Evolutionary conservation across 2,797 vertebrate species (phyloP).

Genomic region (Enteromius radiatus): DNA sequence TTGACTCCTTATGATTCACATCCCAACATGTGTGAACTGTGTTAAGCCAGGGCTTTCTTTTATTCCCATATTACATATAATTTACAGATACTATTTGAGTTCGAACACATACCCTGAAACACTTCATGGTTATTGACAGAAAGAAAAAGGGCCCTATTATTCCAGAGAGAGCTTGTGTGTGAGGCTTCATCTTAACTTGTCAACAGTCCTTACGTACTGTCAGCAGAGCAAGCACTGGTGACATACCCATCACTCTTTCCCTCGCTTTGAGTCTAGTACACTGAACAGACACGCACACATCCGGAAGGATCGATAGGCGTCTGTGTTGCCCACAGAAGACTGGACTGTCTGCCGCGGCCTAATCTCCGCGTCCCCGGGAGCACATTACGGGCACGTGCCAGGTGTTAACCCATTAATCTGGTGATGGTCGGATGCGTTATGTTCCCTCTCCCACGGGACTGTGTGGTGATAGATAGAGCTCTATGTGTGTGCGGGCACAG

Average conservation of each 20-base stretch:
- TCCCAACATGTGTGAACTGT: neutral
- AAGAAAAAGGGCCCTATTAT: slow-evolving; percentile 63
- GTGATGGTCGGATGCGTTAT: slow-evolving; percentile 49
- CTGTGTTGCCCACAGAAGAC: slow-evolving; percentile 53
- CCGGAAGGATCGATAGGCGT: slow-evolving; percentile 58
- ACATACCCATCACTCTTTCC: slow-evolving; percentile 64
- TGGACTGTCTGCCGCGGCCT: slow-evolving; percentile 53
- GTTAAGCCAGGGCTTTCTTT: neutral
- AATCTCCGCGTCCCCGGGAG: slow-evolving; percentile 59
- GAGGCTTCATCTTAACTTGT: slow-evolving; percentile 76
- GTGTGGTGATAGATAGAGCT: slow-evolving; percentile 56
- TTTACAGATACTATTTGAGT: slow-evolving; percentile 12
- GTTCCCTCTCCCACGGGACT: slow-evolving; percentile 47
- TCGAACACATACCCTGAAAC: slow-evolving; percentile 27
- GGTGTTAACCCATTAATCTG: slow-evolving; percentile 65
- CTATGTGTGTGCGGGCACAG: slow-evolving; percentile 56
- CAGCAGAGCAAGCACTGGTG: slow-evolving; percentile 68
- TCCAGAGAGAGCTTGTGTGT: slow-evolving; percentile 51
- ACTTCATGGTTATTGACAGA: slow-evolving; percentile 48
- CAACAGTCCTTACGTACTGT: slow-evolving; percentile 74
- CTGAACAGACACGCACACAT: slow-evolving; percentile 43
- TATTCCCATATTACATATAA: neutral
- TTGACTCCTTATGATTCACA: neutral
- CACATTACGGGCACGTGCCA: slow-evolving; percentile 64
- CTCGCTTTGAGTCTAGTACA: slow-evolving; percentile 26